These are phyloP conservation scores for Drosophila kuntzei DNA, from an alignment of 2,888 invertebrate species.

Conservation along the genomic window DNA sequence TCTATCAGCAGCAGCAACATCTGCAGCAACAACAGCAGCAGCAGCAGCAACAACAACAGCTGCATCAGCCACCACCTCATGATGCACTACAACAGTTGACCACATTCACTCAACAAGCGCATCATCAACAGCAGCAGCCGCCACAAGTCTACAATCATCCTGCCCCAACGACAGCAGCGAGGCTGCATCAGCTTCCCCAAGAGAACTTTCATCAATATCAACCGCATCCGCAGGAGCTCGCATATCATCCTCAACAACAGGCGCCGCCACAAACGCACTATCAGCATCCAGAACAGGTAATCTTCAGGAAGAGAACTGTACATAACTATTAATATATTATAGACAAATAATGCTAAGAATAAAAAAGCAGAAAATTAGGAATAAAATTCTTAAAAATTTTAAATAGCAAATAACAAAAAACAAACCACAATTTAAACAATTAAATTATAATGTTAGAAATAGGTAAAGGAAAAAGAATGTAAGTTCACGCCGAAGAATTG, in stretches of 20 bases:
- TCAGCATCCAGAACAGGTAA: conserved; percentile 55
- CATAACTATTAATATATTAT: too few species aligned
- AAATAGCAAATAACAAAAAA: too few species aligned
- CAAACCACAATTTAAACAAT: too few species aligned
- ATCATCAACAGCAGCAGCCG: conserved; percentile 55
- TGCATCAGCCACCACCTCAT: conserved; percentile 35
- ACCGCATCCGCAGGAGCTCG: conserved; percentile 48
- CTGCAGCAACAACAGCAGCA: conserved; percentile 59
- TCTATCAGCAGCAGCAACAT: conserved; percentile 60
- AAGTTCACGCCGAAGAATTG: too few species aligned
- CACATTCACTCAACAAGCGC: conserved; percentile 52
- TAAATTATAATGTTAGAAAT: too few species aligned
- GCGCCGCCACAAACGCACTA: conserved; percentile 44
- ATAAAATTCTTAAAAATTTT: too few species aligned
- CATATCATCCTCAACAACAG: conserved; percentile 46
- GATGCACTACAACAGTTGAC: conserved; percentile 70
- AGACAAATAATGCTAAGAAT: too few species aligned
- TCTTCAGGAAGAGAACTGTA: not conserved
- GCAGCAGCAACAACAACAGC: conserved; percentile 42
- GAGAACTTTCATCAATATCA: conserved; percentile 63
- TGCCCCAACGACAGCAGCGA: conserved; percentile 13
- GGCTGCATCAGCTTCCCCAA: conserved; percentile 37
- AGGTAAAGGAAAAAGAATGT: too few species aligned
- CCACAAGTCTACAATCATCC: conserved; percentile 33
- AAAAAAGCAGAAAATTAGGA: too few species aligned